These are phyloP conservation scores for Eilema sororculum DNA, from an alignment of 2,888 invertebrate species.

Conservation along the genomic window DNA sequence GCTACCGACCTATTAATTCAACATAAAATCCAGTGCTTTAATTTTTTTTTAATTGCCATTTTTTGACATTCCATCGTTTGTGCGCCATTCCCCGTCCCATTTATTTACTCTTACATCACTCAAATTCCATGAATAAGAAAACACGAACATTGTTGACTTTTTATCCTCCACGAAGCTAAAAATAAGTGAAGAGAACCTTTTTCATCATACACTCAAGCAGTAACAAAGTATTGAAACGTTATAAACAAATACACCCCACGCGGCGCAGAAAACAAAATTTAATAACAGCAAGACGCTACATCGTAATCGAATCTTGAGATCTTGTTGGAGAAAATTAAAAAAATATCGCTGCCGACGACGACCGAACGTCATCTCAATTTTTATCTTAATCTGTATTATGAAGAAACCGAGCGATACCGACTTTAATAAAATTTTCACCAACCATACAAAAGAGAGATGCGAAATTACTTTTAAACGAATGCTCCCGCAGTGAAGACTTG, in stretches of 20 bases:
- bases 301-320: constrained; percentile 81
- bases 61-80: too few species aligned
- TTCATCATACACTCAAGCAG: constrained; percentile 17
- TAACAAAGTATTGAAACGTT: constrained; percentile 49
- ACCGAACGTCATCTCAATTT: constrained; percentile 82
- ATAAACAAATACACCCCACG: constrained; percentile 62
- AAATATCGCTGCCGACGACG: constrained; percentile 73
- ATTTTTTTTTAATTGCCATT: too few species aligned
- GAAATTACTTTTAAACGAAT: constrained; percentile 64
- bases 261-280: constrained; percentile 70
- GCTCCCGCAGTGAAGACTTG: constrained; percentile 36
- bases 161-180: neutral
- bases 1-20: too few species aligned
- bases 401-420: constrained; percentile 66
- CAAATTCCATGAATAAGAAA: neutral
- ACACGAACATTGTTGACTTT: neutral
- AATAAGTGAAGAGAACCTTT: constrained; percentile 11
- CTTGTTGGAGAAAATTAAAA: constrained; percentile 85
- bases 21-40: too few species aligned
- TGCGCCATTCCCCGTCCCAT: neutral
- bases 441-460: constrained; percentile 55
- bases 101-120: neutral
- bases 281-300: constrained; percentile 71
- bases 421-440: constrained; percentile 72
- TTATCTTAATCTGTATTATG: constrained; percentile 82